Base-by-base conservation (phyloP, 2,888 invertebrate species). In the Leucophenga montana region DNA sequence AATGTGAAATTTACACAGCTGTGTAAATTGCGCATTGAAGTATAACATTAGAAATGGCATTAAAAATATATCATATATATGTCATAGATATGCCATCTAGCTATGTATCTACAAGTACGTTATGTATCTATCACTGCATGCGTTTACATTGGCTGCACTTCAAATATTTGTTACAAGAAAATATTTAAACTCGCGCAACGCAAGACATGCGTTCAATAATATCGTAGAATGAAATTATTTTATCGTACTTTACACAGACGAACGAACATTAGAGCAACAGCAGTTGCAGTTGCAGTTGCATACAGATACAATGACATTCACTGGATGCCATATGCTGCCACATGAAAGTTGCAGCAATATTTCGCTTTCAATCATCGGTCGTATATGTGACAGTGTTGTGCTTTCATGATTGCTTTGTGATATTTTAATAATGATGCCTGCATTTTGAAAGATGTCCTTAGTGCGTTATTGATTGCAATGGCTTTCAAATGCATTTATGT, bases 271-370 rank as follows among this genome's bases (percentile, higher is more conserved):
- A 4, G 27, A 27, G 14, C 8, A 4, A 16, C 16, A n/a, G 18
- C 50, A 50, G 8, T 18, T 16, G 50, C 6, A 18, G 6, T 3
- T 16, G 50, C 8, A 18, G 16, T 5, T 11, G 9, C 39, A 39
- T 39, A 39, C 4, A 39, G 39, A 1, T 3, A 8, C 18, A 18
- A n/a, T n/a, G 16, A 50, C 50, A 4, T n/a, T 1, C 50, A 50
- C 57, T 59, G 14, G 53, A 46, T 39, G 61, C 3, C 39, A 39
- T 54, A 39, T 20, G 27, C n/a, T 53, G 61, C 14, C 39, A 68
- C 13, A 50, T 68, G 31, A 62, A 39, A 39, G 39, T 62, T 68
- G 50, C 33, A 62, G 39, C 48, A 67, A 31, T 33, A 18, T 33
- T 61, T 31, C 22, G 11, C 39, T 8, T 39, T 39, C 39, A 39